Evolutionary conservation across 2,113 vertebrate species (phyloP), one percentile per base, ranked within the genome.

Genomic region (Carlito syrichta): DNA sequence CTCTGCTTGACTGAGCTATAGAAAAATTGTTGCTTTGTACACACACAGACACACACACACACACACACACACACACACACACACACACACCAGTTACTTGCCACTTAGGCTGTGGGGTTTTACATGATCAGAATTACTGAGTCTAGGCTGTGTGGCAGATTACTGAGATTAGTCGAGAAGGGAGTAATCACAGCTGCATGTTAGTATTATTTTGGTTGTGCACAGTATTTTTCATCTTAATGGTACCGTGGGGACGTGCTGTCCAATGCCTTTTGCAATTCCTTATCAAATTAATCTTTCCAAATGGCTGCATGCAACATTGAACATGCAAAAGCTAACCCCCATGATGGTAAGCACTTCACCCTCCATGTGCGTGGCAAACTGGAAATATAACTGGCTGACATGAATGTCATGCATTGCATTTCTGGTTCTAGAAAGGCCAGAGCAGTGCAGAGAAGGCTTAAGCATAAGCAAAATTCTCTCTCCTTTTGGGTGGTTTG

Each of bases 221-320:
- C 45, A 54, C n/a, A 63, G 48, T 89, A 66, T 89, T 97, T 96
- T 94, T 96, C 43, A 45, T 81, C 66, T 86, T 93, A 79, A 94
- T 12, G 73, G 40, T 69, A 68, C 63, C 23, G 38, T 17, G 63
- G 77, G 69, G 40, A 89, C 84, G 30, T 73, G 66, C 23, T 50
- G 35, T 86, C 68, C 74, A 40, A 54, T 95, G 91, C n/a, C 85
- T 86, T 74, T 63, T 91, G 25, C 54, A 79, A 58, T 96, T 95
- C 0, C 0, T 91, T 86, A 79, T 83, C 68, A 58, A 81, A 96
- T 95, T 84, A 91, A 91, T 97, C 74, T 96, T 83, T 96, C 82
- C 74, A 89, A 93, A 87, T 71, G 91, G 86, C 82, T 91, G 30
- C 56, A 71, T 7, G 20, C 82, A 50, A n/a, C 71, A 86, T 95